Evolutionary conservation across 1,140 invertebrate species (phyloP).

Genomic region (Elysia chlorotica): DNA sequence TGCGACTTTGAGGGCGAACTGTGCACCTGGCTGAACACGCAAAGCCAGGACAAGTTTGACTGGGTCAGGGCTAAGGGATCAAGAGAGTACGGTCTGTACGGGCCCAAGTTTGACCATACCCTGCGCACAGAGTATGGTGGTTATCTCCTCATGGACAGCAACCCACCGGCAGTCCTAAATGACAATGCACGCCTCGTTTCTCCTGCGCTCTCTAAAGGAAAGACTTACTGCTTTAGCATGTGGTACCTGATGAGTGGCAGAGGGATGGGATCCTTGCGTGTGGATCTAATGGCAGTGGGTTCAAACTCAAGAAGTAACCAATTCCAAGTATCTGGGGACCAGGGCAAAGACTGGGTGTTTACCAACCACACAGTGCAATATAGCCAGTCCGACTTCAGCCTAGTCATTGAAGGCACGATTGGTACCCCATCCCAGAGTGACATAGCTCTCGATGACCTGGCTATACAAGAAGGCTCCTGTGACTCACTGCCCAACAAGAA

Average conservation of each 20-base stretch:
- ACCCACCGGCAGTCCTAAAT: constrained; percentile 36
- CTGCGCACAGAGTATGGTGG: constrained; percentile 52
- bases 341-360: constrained; percentile 15
- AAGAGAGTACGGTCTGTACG: constrained; percentile 8
- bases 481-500: constrained; percentile 18
- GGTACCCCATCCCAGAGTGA: constrained; percentile 37
- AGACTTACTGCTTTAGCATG: constrained; percentile 63
- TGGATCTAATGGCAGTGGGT: constrained; percentile 30
- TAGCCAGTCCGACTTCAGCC: constrained; percentile 28
- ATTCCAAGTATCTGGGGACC: constrained; percentile 62
- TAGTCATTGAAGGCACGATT: constrained; percentile 43
- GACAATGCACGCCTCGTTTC: constrained; percentile 48
- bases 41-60: constrained; percentile 47
- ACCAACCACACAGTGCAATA: constrained; percentile 39
- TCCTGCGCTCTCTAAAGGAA: constrained; percentile 30
- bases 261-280: constrained; percentile 8
- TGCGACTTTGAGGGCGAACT: constrained; percentile 54
- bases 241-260: constrained; percentile 75
- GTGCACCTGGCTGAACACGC: constrained; percentile 47
- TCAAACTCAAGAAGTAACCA: constrained; percentile 26
- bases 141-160: constrained; percentile 57
- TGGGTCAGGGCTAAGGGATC: constrained; percentile 33
- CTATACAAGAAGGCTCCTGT: constrained; percentile 26
- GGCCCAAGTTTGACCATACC: constrained; percentile 52
- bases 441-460: constrained; percentile 53